phyloP scores from a whole-genome alignment of 1,140 invertebrate species.

The Batillaria attramentaria region DNA sequence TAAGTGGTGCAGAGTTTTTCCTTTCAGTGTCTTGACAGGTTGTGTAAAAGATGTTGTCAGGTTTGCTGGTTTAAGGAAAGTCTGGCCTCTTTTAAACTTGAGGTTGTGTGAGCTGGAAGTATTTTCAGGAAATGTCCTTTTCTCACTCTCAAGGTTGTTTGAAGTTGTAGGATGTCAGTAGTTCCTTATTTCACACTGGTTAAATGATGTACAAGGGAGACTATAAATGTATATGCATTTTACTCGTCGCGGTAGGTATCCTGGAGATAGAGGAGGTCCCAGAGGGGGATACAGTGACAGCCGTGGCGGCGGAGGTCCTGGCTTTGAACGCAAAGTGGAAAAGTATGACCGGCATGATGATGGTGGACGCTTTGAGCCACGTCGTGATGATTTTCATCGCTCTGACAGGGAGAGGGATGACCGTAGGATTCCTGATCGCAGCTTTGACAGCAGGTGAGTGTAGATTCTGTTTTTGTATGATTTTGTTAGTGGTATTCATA shows the following conservation, averaged over 20 bases:
- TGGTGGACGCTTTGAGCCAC: neutral
- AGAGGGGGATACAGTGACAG: conserved; percentile 29
- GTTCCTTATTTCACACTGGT: no score
- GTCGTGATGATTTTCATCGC: conserved; percentile 7
- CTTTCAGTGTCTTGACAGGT: neutral
- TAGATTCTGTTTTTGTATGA: neutral
- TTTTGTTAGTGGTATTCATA: neutral
- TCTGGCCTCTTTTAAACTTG: no score
- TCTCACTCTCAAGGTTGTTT: no score
- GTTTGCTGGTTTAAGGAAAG: no score
- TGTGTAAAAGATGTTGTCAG: neutral
- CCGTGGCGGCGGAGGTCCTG: conserved; percentile 25
- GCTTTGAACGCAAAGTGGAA: conserved; percentile 26
- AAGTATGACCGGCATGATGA: conserved; percentile 49
- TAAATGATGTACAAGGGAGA: no score
- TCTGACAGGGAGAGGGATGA: conserved; percentile 20
- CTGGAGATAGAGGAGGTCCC: neutral
- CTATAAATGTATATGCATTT: no score
- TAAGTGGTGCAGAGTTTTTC: neutral
- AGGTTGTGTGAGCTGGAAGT: no score
- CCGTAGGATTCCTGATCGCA: neutral
- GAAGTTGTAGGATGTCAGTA: no score
- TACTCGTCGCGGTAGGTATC: no score
- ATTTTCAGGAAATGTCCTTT: no score
- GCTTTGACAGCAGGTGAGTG: conserved; percentile 12